A percentile compares a stretch with the other conserved stretches of the same genome.
phyloP scores from a whole-genome alignment of 2,113 vertebrate species.

The Brienomyrus brachyistius region DNA sequence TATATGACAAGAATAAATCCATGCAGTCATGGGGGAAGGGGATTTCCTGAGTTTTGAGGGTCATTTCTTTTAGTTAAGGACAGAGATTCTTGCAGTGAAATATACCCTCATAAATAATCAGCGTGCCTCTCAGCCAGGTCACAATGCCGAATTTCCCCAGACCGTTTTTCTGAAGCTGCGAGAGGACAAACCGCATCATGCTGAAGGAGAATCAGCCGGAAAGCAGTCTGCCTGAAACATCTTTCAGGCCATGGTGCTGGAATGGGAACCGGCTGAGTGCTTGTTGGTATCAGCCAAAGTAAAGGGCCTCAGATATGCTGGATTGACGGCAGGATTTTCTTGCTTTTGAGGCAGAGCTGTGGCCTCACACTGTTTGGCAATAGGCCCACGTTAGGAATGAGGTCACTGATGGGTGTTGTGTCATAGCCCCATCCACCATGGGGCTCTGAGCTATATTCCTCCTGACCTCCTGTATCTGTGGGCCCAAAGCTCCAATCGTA shows the following conservation, averaged over 20 bases:
- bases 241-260: not conserved
- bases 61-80: not conserved
- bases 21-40: not conserved
- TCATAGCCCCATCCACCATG: not conserved
- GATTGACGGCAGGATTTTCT: not conserved
- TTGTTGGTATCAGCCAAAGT: not conserved
- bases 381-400: not conserved
- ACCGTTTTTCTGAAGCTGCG: not conserved
- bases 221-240: not conserved
- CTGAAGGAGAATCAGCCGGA: not conserved
- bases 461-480: not conserved
- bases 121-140: not conserved
- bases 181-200: not conserved
- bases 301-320: not conserved
- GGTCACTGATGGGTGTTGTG: not conserved
- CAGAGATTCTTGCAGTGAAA: not conserved
- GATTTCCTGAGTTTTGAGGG: not conserved
- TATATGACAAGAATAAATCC: not conserved
- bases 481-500: not conserved
- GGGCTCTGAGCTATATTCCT: not conserved
- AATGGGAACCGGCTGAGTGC: not conserved
- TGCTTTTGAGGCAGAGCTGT: not conserved
- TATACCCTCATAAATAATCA: not conserved
- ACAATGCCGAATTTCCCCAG: not conserved
- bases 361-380: not conserved